Evolutionary conservation across 2,888 invertebrate species (phyloP).

Genomic region (Galerucella calmariensis): DNA sequence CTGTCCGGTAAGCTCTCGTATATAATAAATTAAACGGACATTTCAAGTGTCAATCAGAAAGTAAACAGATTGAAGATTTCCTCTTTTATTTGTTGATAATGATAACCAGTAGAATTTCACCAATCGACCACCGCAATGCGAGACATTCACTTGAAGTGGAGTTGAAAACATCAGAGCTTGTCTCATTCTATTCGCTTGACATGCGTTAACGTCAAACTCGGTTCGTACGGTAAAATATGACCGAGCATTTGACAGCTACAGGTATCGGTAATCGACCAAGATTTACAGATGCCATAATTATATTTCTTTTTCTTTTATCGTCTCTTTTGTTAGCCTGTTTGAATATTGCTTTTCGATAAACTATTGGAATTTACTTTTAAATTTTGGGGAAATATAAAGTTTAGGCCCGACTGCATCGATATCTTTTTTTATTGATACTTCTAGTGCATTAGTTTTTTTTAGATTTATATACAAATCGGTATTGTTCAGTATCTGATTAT

Average conservation of each 20-base stretch:
- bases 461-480: slow-evolving; percentile 12
- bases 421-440: slow-evolving; percentile 12
- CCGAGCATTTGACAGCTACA: slow-evolving; percentile 57
- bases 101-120: slow-evolving; percentile 11
- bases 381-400: slow-evolving; percentile 8
- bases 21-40: too few relatives aligned
- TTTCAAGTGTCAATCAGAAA: too few relatives aligned
- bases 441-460: slow-evolving; percentile 1
- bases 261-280: slow-evolving; percentile 58
- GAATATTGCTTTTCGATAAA: slow-evolving; percentile 18
- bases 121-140: slow-evolving; percentile 22
- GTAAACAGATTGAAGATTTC: too few relatives aligned
- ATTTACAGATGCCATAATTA: slow-evolving; percentile 60
- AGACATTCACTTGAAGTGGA: slow-evolving; percentile 23
- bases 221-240: slow-evolving; percentile 59
- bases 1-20: too few relatives aligned
- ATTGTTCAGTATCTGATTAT: neutral
- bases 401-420: slow-evolving; percentile 9
- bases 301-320: slow-evolving; percentile 54
- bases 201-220: slow-evolving; percentile 58
- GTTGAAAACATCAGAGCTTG: slow-evolving; percentile 41
- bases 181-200: slow-evolving; percentile 49
- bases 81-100: neutral
- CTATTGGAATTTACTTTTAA: slow-evolving; percentile 30
- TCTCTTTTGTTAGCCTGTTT: slow-evolving; percentile 25